These are phyloP conservation scores for Odontomachus brunneus DNA, from an alignment of 1,140 invertebrate species.

Conservation along the genomic window DNA sequence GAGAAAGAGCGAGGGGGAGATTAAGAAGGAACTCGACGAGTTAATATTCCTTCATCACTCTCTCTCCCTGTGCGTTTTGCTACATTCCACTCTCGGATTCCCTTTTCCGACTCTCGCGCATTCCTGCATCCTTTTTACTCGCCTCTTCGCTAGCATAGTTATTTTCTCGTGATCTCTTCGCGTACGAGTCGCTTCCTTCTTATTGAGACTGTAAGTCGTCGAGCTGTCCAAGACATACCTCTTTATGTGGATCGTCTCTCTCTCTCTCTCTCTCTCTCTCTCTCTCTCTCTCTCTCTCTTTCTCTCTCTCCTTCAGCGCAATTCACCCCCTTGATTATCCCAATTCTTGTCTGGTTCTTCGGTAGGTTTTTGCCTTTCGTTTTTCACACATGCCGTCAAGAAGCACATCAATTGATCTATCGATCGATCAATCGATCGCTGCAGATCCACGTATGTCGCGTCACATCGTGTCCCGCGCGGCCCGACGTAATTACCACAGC, in stretches of 20 bases:
- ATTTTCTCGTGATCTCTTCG: slow-evolving; percentile 53
- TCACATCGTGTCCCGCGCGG: slow-evolving; percentile 1
- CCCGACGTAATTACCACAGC: slow-evolving; percentile 31
- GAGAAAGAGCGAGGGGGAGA: neutral
- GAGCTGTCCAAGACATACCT: slow-evolving; percentile 47
- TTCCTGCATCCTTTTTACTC: slow-evolving; percentile 58
- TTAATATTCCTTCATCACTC: slow-evolving; percentile 43
- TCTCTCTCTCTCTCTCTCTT: neutral
- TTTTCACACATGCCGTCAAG: no score
- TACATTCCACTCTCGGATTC: slow-evolving; percentile 56
- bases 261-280: neutral
- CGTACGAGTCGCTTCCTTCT: slow-evolving; percentile 38
- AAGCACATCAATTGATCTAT: no score
- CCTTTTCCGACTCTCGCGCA: slow-evolving; percentile 56
- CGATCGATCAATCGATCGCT: slow-evolving; percentile 11
- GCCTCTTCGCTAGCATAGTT: slow-evolving; percentile 33
- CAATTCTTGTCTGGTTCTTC: neutral
- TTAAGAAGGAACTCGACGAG: slow-evolving; percentile 8
- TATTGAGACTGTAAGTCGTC: slow-evolving; percentile 49
- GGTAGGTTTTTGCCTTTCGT: no score
- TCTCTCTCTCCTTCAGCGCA: neutral
- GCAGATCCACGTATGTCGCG: neutral
- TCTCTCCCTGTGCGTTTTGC: slow-evolving; percentile 18
- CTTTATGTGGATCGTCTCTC: neutral
- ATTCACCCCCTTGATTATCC: no score